Evolutionary conservation across 1,140 invertebrate species (phyloP), one percentile per base, ranked within the genome.

Genomic region (Scaptomyza pallida): DNA sequence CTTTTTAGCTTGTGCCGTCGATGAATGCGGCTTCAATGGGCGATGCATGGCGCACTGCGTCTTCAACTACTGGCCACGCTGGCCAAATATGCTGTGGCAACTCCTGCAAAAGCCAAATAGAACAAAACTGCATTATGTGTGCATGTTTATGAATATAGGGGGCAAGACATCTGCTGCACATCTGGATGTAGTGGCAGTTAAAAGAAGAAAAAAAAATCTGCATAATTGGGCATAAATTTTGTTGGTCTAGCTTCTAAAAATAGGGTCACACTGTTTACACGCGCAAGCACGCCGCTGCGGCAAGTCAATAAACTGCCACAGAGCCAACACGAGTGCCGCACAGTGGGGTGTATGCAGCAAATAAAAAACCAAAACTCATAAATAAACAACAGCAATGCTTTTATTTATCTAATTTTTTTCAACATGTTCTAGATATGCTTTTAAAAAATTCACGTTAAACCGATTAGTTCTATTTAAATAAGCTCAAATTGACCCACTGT

Each of bases 1-100:
- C 92, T 96, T 96, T 92, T 96, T 96, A 79, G 94, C 94, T 91
- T 94, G 94, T 91, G 94, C 93, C 78, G 83, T 88, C 82, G 94
- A 93, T 90, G 94, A 93, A 72, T 91, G 89, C 77, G 94, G 93
- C 93, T 95, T 95, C 72, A 94, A 94, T 60, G 94, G 94, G 91
- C 95, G 94, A 92, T 94, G 95, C 94, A 96, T 95, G 80, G 94
- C 95, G 69, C 60, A 61, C 74, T 68, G 47, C 50, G 19, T 26
- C 47, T 51, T 10, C 41, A 21, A 26, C 23, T 13, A 50, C 48
- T 55, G 68, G 63, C 68, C 61, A 21, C 63, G 35, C 69, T 54
- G 78, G 78, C 81, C 77, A 64, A 75, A 75, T 50, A 41, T 71
- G 52, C 60, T 69, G 70, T 30, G 47, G 63, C 78, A 67, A 81